Conservation (phyloP, 2,113 vertebrate species). For the Phalacrocorax aristotelis region DNA sequence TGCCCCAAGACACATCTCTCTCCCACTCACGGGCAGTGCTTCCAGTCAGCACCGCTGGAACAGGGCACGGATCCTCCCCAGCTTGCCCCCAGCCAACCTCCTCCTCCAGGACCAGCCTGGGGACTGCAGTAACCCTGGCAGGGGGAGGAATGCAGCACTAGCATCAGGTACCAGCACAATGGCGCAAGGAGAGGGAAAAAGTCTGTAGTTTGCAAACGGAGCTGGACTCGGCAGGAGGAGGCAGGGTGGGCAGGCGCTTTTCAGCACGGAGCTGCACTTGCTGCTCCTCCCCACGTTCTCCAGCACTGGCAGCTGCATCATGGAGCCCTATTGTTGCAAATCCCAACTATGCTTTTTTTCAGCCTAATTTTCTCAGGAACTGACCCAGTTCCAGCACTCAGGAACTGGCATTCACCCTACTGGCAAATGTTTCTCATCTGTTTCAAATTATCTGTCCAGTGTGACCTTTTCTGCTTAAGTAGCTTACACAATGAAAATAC, state of each 20-base stretch:
- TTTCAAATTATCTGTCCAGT: background rate
- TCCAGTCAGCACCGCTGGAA: background rate
- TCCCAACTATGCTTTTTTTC: background rate
- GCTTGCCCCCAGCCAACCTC: background rate
- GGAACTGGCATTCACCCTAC: background rate
- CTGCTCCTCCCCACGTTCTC: fast-evolving
- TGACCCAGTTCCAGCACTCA: background rate
- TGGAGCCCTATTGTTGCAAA: background rate
- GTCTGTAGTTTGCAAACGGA: background rate
- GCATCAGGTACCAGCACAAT: background rate
- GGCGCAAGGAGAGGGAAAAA: background rate
- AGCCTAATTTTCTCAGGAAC: constrained; percentile 24
- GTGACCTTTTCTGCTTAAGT: constrained; percentile 5
- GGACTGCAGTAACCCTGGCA: background rate
- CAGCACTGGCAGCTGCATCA: background rate
- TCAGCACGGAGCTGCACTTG: background rate
- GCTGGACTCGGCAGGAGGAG: background rate
- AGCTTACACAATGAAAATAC: constrained; percentile 4
- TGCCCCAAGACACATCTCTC: background rate
- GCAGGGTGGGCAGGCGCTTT: background rate
- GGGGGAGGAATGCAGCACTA: background rate
- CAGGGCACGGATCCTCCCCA: background rate
- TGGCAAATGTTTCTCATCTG: constrained; percentile 14
- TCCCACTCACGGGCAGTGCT: fast-evolving
- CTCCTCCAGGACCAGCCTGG: background rate